Conservation (phyloP, 2,797 vertebrate genomes). For the Protosalanx chinensis region DNA sequence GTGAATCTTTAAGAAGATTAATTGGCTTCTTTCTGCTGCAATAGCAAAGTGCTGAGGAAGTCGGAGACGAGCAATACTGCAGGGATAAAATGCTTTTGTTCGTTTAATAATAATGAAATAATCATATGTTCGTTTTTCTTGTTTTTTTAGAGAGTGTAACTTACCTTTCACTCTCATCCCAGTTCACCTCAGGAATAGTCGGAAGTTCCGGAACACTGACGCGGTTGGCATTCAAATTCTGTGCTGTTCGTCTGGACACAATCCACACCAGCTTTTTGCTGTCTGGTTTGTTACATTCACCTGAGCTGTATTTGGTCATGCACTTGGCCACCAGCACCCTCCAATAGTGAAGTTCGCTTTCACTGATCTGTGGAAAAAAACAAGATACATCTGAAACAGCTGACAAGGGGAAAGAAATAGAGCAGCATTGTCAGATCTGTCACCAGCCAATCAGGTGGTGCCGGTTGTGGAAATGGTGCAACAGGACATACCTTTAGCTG, state of each 20-base stretch:
- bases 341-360: constrained; percentile 86
- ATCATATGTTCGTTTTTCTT: too few species aligned
- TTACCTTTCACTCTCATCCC: constrained; percentile 87
- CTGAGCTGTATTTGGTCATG: constrained; percentile 87
- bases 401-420: constrained; percentile 16
- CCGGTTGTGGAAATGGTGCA: not conserved
- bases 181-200: constrained; percentile 88
- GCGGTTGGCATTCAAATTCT: constrained; percentile 88
- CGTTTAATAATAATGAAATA: not conserved
- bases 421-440: constrained; percentile 8
- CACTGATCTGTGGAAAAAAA: constrained; percentile 75
- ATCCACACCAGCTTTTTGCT: constrained; percentile 95
- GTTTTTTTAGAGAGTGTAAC: too few species aligned
- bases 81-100: constrained; percentile 2
- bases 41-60: constrained; percentile 2
- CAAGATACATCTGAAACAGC: constrained; percentile 24
- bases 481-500: constrained; percentile 81
- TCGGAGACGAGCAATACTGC: constrained; percentile 1
- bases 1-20: not conserved
- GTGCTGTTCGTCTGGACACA: constrained; percentile 90
- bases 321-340: constrained; percentile 90
- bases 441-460: not conserved
- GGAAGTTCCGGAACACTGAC: constrained; percentile 88
- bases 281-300: constrained; percentile 91
- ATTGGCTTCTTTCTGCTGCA: not conserved